phyloP scores from a whole-genome alignment of 2,797 vertebrate species.

The Diplodus sargus region DNA sequence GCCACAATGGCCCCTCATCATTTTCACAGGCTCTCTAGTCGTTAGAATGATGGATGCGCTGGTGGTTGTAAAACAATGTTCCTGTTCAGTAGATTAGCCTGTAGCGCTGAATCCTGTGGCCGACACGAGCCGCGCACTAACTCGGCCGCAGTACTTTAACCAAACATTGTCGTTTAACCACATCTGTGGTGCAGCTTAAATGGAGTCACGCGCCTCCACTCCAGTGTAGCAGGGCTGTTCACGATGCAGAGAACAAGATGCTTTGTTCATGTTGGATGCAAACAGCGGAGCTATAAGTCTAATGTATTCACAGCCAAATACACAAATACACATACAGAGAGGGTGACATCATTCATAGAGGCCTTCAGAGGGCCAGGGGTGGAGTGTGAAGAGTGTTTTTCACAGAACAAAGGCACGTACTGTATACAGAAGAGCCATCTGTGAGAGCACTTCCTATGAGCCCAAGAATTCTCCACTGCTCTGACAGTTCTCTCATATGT shows the following conservation, averaged over 20 bases:
- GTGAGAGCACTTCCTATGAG: slow-evolving; percentile 60
- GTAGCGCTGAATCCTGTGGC: slow-evolving; percentile 32
- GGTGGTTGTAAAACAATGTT: slow-evolving; percentile 76
- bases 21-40: slow-evolving; percentile 66
- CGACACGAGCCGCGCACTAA: slow-evolving; percentile 36
- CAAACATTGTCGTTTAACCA: slow-evolving; percentile 48
- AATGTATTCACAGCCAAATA: slow-evolving; percentile 55
- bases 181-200: slow-evolving; percentile 55
- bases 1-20: slow-evolving; percentile 72
- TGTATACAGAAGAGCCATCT: slow-evolving; percentile 60
- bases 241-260: slow-evolving; percentile 60
- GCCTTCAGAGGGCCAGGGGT: slow-evolving; percentile 41
- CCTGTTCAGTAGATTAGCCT: slow-evolving; percentile 62
- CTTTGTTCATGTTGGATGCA: slow-evolving; percentile 56
- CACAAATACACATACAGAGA: slow-evolving; percentile 38
- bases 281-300: slow-evolving; percentile 48
- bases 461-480: slow-evolving; percentile 57
- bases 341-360: slow-evolving; percentile 67
- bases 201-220: slow-evolving; percentile 49
- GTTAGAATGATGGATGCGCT: slow-evolving; percentile 74
- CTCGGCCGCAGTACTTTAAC: slow-evolving; percentile 37
- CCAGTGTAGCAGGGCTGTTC: slow-evolving; percentile 35
- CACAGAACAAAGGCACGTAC: slow-evolving; percentile 49
- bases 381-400: slow-evolving; percentile 53
- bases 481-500: slow-evolving; percentile 52